These are phyloP conservation scores for Cylas formicarius DNA, from an alignment of 1,140 invertebrate genomes.

Conservation along the genomic window DNA sequence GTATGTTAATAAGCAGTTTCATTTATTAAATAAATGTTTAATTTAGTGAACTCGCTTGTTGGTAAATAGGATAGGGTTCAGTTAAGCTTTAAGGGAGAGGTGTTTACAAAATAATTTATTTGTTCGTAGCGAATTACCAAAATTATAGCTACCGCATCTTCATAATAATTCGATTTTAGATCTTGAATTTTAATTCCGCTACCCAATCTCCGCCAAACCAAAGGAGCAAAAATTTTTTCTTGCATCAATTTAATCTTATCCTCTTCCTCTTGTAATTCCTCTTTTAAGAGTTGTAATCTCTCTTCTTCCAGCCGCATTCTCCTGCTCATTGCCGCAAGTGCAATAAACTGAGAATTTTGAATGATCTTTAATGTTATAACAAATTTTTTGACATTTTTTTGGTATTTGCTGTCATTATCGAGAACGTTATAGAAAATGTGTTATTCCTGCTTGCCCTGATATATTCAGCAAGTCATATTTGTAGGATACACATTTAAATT, in stretches of 20 bases:
- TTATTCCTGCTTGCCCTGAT: too few species aligned
- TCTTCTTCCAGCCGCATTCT: conserved; percentile 30
- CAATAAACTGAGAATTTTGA: too few species aligned
- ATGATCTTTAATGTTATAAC: too few species aligned
- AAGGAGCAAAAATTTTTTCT: conserved; percentile 47
- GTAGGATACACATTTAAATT: too few species aligned
- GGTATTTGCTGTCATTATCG: too few species aligned
- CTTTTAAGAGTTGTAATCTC: conserved; percentile 22
- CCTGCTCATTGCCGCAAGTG: conserved; percentile 37
- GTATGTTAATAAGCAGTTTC: too few species aligned
- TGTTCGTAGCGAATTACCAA: too few species aligned
- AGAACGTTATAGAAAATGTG: too few species aligned
- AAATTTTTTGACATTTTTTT: too few species aligned
- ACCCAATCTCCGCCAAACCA: conserved; percentile 49
- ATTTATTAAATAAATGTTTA: neutral
- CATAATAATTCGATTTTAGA: conserved; percentile 48
- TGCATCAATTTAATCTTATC: conserved; percentile 27
- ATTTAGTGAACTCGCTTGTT: too few species aligned
- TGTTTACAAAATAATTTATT: neutral
- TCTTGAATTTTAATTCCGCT: conserved; percentile 51
- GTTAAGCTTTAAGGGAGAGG: neutral
- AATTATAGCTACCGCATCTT: conserved; percentile 49
- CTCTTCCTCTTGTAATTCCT: conserved; percentile 34
- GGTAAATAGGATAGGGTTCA: too few species aligned
- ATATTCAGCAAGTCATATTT: too few species aligned